Conservation (phyloP, 2,113 vertebrate genomes). For the Ptychochromis oligacanthus region DNA sequence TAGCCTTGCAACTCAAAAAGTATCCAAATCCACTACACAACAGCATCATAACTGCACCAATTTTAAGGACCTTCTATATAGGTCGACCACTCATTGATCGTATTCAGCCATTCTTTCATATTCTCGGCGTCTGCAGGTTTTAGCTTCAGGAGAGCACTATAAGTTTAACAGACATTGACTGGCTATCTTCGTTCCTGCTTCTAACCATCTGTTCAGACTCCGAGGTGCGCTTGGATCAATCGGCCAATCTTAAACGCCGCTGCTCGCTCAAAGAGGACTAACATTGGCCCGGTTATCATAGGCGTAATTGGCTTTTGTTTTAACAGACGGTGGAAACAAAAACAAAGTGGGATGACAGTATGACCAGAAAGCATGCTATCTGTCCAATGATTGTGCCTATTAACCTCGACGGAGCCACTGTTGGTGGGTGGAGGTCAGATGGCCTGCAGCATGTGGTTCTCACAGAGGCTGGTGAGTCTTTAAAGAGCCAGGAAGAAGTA, state of each 20-base stretch:
- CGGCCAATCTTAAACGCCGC: background rate
- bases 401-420: background rate
- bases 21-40: background rate
- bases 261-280: background rate
- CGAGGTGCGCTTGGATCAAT: constrained; percentile 23
- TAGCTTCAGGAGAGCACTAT: background rate
- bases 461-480: background rate
- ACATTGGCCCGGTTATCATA: constrained; percentile 14
- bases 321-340: background rate
- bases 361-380: background rate
- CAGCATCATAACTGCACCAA: background rate
- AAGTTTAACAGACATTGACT: constrained; percentile 19
- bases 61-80: background rate
- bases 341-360: background rate
- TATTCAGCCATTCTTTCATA: background rate
- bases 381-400: background rate
- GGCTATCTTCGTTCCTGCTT: background rate
- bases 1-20: background rate
- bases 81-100: background rate
- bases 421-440: background rate
- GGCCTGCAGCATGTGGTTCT: background rate
- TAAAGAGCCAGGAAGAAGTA: background rate
- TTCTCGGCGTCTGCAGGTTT: background rate
- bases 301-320: constrained; percentile 44
- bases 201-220: constrained; percentile 17